These are phyloP conservation scores for Tenthredo notha DNA, from an alignment of 2,888 invertebrate species.

Conservation along the genomic window DNA sequence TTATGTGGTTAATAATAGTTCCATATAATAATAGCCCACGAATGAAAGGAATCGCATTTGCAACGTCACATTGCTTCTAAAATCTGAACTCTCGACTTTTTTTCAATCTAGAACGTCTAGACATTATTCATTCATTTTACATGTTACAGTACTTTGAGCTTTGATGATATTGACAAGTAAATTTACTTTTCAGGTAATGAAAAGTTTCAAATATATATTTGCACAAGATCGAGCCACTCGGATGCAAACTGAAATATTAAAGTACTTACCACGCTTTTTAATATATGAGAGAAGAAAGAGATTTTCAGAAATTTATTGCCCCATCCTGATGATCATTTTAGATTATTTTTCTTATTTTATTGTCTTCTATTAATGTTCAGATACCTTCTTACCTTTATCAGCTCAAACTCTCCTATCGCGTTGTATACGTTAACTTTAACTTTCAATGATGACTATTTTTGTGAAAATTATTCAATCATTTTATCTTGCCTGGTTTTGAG, in stretches of 20 bases:
- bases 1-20: background rate
- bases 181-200: background rate
- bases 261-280: background rate
- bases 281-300: background rate
- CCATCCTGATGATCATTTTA: background rate
- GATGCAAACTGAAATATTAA: background rate
- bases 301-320: background rate
- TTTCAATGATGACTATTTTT: background rate
- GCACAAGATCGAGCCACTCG: background rate
- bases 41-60: background rate
- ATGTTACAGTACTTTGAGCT: background rate
- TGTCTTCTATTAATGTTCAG: background rate
- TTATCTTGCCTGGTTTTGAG: conserved; percentile 63
- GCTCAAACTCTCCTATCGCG: background rate
- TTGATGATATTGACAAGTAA: background rate
- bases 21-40: background rate
- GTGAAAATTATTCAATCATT: background rate
- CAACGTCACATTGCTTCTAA: background rate
- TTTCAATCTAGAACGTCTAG: background rate
- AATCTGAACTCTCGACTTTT: background rate
- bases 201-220: background rate
- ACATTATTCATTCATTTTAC: background rate
- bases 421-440: background rate
- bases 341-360: background rate
- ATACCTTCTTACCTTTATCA: conserved; percentile 1